Evolutionary conservation across 1,140 invertebrate genomes (phyloP).

Genomic region (Papilio helenus): DNA sequence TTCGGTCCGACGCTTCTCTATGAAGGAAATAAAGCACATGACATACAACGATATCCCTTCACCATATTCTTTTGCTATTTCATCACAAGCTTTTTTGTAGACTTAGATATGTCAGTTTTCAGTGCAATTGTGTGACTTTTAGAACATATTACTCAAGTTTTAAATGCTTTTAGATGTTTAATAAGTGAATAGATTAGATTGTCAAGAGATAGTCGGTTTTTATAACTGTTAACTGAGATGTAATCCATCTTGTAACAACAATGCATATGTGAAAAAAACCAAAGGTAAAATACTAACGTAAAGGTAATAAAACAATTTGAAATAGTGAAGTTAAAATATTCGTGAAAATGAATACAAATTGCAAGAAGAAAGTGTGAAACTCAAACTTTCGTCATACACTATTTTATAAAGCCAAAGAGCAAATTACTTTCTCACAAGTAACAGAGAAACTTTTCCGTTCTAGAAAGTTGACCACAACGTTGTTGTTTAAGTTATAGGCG

Average conservation of each 20-base stretch:
- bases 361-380: constrained; percentile 1
- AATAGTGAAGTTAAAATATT: not conserved
- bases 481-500: constrained; percentile 8
- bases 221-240: no score
- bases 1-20: constrained; percentile 25
- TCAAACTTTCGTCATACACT: constrained; percentile 25
- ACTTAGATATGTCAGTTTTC: not conserved
- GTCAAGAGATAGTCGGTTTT: no score
- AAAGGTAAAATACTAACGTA: not conserved
- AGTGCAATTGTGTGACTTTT: not conserved
- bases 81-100: not conserved
- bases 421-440: constrained; percentile 31
- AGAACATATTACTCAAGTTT: not conserved
- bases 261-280: not conserved
- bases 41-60: constrained; percentile 1
- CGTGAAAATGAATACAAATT: not conserved
- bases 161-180: no score
- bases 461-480: constrained; percentile 1
- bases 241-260: no score
- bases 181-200: no score
- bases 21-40: constrained; percentile 17
- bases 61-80: not conserved
- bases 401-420: constrained; percentile 29
- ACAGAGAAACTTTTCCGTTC: constrained; percentile 26
- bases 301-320: not conserved